Evolutionary conservation across 2,797 vertebrate species (phyloP).

Genomic region (Melanotaenia trifasciata): DNA sequence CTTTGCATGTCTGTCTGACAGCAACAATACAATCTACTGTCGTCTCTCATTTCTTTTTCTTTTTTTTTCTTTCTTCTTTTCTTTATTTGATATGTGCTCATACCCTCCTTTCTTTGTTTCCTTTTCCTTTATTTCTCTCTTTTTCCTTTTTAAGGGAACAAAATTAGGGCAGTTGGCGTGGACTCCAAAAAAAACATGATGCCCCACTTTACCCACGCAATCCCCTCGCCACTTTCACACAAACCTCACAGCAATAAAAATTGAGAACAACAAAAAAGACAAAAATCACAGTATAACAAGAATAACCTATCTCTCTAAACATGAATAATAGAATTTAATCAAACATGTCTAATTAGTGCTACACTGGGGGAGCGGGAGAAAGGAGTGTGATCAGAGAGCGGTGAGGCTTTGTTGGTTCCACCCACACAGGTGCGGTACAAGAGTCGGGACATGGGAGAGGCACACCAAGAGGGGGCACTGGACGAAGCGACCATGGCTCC

Average conservation of each 20-base stretch:
- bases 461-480: constrained; percentile 75
- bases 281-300: constrained; percentile 63
- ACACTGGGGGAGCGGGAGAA: constrained; percentile 66
- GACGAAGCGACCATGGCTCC: constrained; percentile 74
- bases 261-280: constrained; percentile 73
- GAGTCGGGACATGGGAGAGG: constrained; percentile 82
- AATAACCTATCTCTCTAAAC: constrained; percentile 61
- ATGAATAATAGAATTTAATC: constrained; percentile 56
- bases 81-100: constrained; percentile 69
- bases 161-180: constrained; percentile 87
- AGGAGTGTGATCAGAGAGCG: constrained; percentile 72
- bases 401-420: constrained; percentile 69
- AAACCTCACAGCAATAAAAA: constrained; percentile 77
- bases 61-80: constrained; percentile 60
- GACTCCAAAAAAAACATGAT: constrained; percentile 82
- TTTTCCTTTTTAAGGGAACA: constrained; percentile 77
- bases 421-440: constrained; percentile 70
- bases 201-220: constrained; percentile 76
- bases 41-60: constrained; percentile 55
- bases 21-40: constrained; percentile 63
- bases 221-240: constrained; percentile 77
- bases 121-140: constrained; percentile 64
- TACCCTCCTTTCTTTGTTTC: constrained; percentile 69
- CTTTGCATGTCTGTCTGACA: constrained; percentile 76
- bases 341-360: constrained; percentile 65